Evolutionary conservation across 2,888 invertebrate genomes (phyloP).

Genomic region (Lepidochrysops patricia): DNA sequence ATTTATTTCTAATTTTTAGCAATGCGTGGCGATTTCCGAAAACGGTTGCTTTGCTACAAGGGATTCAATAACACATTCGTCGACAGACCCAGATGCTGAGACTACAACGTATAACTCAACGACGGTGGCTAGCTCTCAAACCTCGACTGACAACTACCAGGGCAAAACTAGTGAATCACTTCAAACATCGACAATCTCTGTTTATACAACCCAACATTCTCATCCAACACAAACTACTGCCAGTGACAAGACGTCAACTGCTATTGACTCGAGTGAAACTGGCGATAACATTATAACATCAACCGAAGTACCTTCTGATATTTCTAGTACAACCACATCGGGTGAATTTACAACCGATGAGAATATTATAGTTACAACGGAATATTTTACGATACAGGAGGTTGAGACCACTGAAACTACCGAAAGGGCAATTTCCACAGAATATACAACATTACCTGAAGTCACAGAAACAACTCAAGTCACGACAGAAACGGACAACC

Average conservation of each 20-base stretch:
- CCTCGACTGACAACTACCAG: not conserved
- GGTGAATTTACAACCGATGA: not conserved
- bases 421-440: not conserved
- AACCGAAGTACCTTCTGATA: too few relatives aligned
- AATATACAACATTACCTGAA: not conserved
- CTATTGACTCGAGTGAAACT: slow-evolving; percentile 6
- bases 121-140: not conserved
- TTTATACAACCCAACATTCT: not conserved
- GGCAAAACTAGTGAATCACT: slow-evolving; percentile 5
- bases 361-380: not conserved
- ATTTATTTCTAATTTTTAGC: slow-evolving; percentile 8
- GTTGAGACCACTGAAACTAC: not conserved
- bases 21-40: slow-evolving; percentile 19
- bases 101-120: slow-evolving; percentile 1
- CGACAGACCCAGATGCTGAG: slow-evolving; percentile 11
- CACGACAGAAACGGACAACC: not conserved
- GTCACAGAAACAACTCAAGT: not conserved
- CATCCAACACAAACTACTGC: not conserved
- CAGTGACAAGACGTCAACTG: slow-evolving; percentile 9
- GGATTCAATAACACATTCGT: slow-evolving; percentile 3
- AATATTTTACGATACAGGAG: not conserved
- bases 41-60: slow-evolving; percentile 22
- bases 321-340: not conserved
- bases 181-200: not conserved
- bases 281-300: not conserved